Evolutionary conservation across 2,888 invertebrate species (phyloP).

Genomic region (Netelia inedita): DNA sequence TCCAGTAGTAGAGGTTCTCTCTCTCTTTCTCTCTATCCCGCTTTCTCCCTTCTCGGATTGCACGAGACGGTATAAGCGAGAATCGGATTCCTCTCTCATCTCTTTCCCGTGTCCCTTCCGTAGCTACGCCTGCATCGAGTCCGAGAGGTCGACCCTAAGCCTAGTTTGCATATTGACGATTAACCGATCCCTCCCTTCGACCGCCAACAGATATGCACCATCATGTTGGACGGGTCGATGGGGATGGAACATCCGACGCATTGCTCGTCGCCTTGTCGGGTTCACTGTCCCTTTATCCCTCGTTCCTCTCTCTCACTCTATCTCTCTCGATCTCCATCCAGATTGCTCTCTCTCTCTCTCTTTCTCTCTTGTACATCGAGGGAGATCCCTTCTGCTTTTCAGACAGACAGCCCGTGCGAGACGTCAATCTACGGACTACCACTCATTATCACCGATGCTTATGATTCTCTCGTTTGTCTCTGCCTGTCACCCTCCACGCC

Average conservation of each 20-base stretch:
- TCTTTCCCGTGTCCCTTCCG: slow-evolving; percentile 23
- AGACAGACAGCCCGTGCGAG: slow-evolving; percentile 77
- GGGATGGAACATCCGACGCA: slow-evolving; percentile 53
- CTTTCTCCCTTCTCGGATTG: slow-evolving; percentile 33
- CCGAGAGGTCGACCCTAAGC: slow-evolving; percentile 61
- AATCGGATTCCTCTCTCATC: slow-evolving; percentile 51
- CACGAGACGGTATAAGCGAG: slow-evolving; percentile 36
- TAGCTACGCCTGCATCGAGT: slow-evolving; percentile 55
- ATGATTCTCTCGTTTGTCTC: slow-evolving; percentile 50
- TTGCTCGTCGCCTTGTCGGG: slow-evolving; percentile 61
- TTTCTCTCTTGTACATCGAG: slow-evolving; percentile 21
- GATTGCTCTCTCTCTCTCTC: slow-evolving; percentile 17
- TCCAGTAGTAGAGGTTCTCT: slow-evolving; percentile 40
- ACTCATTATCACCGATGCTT: slow-evolving; percentile 53
- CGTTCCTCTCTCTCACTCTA: slow-evolving; percentile 39
- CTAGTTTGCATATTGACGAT: slow-evolving; percentile 74
- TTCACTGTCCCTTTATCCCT: slow-evolving; percentile 52
- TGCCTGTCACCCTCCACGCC: neutral
- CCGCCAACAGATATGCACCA: slow-evolving; percentile 46
- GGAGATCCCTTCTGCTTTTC: slow-evolving; percentile 54
- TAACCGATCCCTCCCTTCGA: slow-evolving; percentile 65
- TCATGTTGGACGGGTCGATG: slow-evolving; percentile 44
- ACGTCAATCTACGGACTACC: slow-evolving; percentile 78
- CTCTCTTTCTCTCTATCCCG: neutral
- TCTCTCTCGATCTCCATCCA: slow-evolving; percentile 1